Evolutionary conservation across 2,888 invertebrate species (phyloP).

Genomic region (Mamestra brassicae): DNA sequence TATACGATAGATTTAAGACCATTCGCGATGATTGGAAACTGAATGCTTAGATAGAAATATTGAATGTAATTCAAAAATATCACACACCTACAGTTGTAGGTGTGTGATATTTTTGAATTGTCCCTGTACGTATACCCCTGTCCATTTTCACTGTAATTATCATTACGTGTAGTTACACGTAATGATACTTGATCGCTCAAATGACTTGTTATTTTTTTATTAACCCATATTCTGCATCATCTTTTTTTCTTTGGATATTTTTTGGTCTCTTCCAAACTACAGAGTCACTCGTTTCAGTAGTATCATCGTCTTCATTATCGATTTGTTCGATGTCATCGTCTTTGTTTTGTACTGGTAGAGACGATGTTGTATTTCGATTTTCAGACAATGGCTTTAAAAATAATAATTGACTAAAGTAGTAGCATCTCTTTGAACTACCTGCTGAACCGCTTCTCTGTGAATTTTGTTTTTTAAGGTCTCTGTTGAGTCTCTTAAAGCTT

Average conservation of each 20-base stretch:
- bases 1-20: constrained; percentile 55
- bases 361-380: constrained; percentile 44
- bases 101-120: too few species aligned
- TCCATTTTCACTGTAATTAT: constrained; percentile 57
- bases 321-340: constrained; percentile 50
- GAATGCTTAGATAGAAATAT: constrained; percentile 63
- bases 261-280: constrained; percentile 55
- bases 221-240: constrained; percentile 36
- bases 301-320: constrained; percentile 52
- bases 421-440: constrained; percentile 48
- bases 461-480: constrained; percentile 55
- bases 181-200: constrained; percentile 57
- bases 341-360: constrained; percentile 52
- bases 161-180: constrained; percentile 35
- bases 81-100: too few species aligned
- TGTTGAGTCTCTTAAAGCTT: constrained; percentile 58
- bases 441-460: constrained; percentile 35
- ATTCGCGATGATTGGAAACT: constrained; percentile 62
- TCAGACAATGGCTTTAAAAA: constrained; percentile 46
- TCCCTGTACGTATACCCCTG: constrained; percentile 58
- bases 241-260: constrained; percentile 55
- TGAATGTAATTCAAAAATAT: too few species aligned
- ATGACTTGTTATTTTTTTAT: constrained; percentile 57
- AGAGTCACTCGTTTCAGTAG: constrained; percentile 46
- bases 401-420: constrained; percentile 58